Percentiles rank a stretch among this genome's conserved stretches.
Conservation (phyloP, 2,113 vertebrate genomes). For the Callipepla squamata region DNA sequence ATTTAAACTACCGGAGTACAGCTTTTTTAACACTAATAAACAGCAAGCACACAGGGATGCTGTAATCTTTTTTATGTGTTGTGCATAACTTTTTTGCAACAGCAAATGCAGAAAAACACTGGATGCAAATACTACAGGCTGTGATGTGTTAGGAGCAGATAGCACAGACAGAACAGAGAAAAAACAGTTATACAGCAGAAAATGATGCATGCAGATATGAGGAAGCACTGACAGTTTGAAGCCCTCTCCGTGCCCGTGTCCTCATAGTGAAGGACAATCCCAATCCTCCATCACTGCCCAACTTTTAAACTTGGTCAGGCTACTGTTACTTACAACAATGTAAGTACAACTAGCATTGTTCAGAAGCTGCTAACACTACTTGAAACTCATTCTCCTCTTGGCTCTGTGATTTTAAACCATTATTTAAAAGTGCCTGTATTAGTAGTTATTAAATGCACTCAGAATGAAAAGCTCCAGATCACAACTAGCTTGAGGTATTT, state of each 20-base stretch:
- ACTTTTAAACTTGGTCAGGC: not conserved
- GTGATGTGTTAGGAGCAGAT: not conserved
- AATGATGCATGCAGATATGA: not conserved
- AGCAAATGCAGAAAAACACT: not conserved
- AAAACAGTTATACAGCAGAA: not conserved
- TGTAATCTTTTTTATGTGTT: not conserved
- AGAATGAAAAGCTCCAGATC: not conserved
- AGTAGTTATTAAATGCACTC: not conserved
- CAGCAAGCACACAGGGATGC: fast-evolving
- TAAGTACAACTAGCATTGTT: not conserved
- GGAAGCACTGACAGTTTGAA: fast-evolving
- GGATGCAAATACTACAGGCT: not conserved
- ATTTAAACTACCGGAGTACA: not conserved
- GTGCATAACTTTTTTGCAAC: not conserved
- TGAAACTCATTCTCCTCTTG: not conserved
- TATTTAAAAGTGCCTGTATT: not conserved
- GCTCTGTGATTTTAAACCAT: not conserved
- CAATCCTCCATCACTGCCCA: fast-evolving
- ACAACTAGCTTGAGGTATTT: not conserved
- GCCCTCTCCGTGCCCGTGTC: not conserved
- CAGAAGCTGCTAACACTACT: fast-evolving
- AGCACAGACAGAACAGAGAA: not conserved
- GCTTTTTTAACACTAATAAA: not conserved
- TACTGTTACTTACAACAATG: not conserved
- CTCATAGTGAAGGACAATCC: not conserved